Conservation (phyloP, 2,113 vertebrate genomes). For the Aepyceros melampus region DNA sequence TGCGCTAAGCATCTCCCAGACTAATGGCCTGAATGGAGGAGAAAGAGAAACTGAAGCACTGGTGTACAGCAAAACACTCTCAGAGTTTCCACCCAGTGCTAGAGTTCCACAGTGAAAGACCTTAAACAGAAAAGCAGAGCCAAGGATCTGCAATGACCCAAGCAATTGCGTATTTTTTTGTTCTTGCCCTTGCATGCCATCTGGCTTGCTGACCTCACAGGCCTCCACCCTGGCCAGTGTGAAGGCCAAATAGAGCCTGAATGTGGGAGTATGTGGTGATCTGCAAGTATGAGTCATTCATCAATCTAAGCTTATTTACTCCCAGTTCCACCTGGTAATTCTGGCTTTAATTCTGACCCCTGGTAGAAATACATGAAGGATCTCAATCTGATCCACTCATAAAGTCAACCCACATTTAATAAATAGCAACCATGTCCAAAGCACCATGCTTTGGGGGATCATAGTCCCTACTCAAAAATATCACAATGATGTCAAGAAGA, state of each 20-base stretch:
- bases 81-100: not conserved
- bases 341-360: not conserved
- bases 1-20: not conserved
- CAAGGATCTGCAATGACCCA: conserved; percentile 25
- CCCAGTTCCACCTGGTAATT: conserved; percentile 2
- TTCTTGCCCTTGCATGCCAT: not conserved
- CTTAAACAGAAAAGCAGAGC: conserved; percentile 22
- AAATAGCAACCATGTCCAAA: not conserved
- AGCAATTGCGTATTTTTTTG: not conserved
- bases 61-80: not conserved
- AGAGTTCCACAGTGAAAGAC: not conserved
- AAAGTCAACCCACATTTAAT: not conserved
- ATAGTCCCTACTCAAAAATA: not conserved
- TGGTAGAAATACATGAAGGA: not conserved
- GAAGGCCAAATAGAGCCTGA: not conserved
- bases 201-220: conserved; percentile 39
- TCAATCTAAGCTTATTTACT: not conserved
- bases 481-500: not conserved
- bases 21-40: not conserved
- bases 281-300: conserved; percentile 41
- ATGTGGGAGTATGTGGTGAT: not conserved
- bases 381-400: not conserved
- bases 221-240: not conserved
- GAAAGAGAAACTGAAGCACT: not conserved
- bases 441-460: not conserved